Conservation (phyloP, 1,140 invertebrate species). For the Pseudoatta argentina region DNA sequence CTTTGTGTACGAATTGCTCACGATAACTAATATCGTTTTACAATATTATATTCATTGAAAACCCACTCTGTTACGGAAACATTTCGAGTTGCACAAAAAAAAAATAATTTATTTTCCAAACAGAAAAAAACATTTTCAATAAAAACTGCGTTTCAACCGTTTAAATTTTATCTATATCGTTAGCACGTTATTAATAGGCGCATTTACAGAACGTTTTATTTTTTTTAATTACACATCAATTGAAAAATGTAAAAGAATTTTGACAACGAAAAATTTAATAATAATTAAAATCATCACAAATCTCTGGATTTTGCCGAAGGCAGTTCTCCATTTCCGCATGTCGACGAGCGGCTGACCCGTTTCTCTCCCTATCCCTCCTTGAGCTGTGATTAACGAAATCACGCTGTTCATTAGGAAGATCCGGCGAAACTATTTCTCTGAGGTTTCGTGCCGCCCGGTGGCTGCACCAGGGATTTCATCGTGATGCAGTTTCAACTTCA, state of each 20-base stretch:
- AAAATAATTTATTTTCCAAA: slow-evolving; percentile 35
- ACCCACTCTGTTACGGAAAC: not conserved
- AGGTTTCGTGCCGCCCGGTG: slow-evolving; percentile 48
- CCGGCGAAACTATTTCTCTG: slow-evolving; percentile 61
- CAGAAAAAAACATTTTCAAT: not conserved
- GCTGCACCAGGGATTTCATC: slow-evolving; percentile 42
- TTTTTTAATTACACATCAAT: not conserved
- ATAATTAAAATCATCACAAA: slow-evolving; percentile 17
- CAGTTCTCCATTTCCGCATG: not conserved
- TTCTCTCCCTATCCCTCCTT: not conserved
- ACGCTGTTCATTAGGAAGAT: slow-evolving; percentile 70
- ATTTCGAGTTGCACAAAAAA: not conserved
- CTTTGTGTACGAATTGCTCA: not conserved
- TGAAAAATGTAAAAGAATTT: slow-evolving; percentile 18
- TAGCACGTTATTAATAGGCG: not conserved
- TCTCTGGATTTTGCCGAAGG: not conserved
- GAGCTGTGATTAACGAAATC: slow-evolving; percentile 68
- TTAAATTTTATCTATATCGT: slow-evolving; percentile 31
- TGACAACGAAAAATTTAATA: not conserved
- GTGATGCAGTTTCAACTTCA: slow-evolving; percentile 28
- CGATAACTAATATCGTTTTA: slow-evolving; percentile 27
- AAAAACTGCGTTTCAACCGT: not conserved
- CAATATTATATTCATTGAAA: not conserved
- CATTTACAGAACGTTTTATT: slow-evolving; percentile 7
- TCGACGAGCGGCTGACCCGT: not conserved